These are phyloP conservation scores for Stegophylla sp. DNA, from an alignment of 2,888 invertebrate species.

Conservation along the genomic window DNA sequence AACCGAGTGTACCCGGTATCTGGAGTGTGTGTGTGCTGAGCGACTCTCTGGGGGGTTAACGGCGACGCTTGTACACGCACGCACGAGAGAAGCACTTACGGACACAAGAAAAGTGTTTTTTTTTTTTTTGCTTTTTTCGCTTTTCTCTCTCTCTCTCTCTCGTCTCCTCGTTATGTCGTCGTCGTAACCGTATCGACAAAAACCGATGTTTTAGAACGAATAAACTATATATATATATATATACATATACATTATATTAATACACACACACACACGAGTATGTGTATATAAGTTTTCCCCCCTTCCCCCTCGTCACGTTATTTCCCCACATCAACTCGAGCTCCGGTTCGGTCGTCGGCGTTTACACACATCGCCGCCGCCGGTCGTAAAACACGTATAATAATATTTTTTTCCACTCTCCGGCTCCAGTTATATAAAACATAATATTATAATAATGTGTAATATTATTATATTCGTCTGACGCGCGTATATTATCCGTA, in stretches of 20 bases:
- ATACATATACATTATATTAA: background rate
- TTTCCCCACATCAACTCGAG: conserved; percentile 10
- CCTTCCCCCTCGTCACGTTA: background rate
- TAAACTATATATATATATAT: background rate
- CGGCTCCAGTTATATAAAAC: background rate
- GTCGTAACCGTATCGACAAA: conserved; percentile 13
- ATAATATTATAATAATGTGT: too few relatives aligned
- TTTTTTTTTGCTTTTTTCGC: background rate
- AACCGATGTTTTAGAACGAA: conserved; percentile 6
- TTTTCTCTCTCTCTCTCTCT: background rate
- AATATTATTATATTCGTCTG: background rate
- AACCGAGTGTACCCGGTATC: conserved; percentile 35
- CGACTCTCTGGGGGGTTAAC: conserved; percentile 32
- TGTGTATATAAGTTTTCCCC: background rate
- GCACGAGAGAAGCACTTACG: conserved; percentile 13
- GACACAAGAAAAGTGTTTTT: conserved; percentile 24
- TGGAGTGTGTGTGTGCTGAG: background rate
- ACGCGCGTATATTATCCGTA: background rate
- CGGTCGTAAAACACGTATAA: conserved; percentile 33
- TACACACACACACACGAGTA: background rate
- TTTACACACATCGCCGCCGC: conserved; percentile 27
- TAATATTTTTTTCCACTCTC: background rate
- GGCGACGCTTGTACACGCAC: background rate
- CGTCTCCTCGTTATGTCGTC: background rate
- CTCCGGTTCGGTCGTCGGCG: background rate